These are phyloP conservation scores for Lycorma delicatula DNA, from an alignment of 1,140 invertebrate genomes.

Conservation along the genomic window DNA sequence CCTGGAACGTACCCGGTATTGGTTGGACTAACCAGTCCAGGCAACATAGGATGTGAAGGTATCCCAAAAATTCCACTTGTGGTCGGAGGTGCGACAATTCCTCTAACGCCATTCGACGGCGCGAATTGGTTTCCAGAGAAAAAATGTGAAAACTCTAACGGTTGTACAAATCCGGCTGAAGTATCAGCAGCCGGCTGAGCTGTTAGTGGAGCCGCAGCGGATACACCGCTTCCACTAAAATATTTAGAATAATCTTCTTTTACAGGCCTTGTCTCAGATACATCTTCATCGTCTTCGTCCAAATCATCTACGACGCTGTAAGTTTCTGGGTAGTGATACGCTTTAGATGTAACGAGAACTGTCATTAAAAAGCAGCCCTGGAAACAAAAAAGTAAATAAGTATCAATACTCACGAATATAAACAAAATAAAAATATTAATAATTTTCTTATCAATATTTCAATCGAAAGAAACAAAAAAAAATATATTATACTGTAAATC, in stretches of 20 bases:
- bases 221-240: constrained; percentile 1
- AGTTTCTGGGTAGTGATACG: not conserved
- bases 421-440: too few relatives aligned
- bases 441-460: too few relatives aligned
- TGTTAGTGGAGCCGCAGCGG: not conserved
- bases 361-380: not conserved
- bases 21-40: not conserved
- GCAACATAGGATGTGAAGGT: not conserved
- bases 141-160: constrained; percentile 13
- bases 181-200: not conserved
- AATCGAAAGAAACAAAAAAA: too few relatives aligned
- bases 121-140: constrained; percentile 10
- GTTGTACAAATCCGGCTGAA: constrained; percentile 11
- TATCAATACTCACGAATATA: too few relatives aligned
- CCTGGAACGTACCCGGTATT: not conserved
- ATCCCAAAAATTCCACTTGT: not conserved
- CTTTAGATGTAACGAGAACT: not conserved
- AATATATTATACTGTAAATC: too few relatives aligned
- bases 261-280: not conserved
- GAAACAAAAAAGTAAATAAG: not conserved
- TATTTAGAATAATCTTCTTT: constrained; percentile 11
- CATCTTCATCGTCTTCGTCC: constrained; percentile 1
- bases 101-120: not conserved
- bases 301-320: not conserved
- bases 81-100: not conserved